Conservation (phyloP, 1,140 invertebrate genomes). For the Maconellicoccus hirsutus region DNA sequence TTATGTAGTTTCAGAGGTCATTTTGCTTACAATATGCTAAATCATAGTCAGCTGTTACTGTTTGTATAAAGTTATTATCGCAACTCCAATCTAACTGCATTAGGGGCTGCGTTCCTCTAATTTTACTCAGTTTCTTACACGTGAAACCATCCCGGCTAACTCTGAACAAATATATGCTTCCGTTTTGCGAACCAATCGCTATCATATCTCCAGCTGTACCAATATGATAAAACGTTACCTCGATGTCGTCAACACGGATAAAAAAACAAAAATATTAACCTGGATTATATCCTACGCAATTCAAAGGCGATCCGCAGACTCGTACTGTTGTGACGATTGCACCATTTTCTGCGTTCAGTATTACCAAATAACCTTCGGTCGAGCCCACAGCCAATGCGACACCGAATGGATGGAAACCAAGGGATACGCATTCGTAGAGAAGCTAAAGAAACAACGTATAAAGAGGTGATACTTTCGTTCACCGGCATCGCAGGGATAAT, state of each 20-base stretch:
- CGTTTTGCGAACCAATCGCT: constrained; percentile 82
- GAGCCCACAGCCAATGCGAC: constrained; percentile 75
- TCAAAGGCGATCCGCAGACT: constrained; percentile 72
- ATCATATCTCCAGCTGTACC: constrained; percentile 70
- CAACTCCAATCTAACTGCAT: constrained; percentile 83
- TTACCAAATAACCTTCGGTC: constrained; percentile 72
- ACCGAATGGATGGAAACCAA: constrained; percentile 78
- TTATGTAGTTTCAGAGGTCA: not conserved
- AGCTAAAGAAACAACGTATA: constrained; percentile 40
- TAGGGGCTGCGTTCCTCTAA: constrained; percentile 65
- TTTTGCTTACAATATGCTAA: constrained; percentile 66
- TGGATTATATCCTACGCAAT: constrained; percentile 73
- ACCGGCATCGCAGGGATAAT: too few species aligned
- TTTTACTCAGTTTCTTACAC: constrained; percentile 77
- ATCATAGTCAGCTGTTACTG: constrained; percentile 86
- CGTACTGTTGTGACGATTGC: constrained; percentile 66
- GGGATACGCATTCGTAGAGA: constrained; percentile 66
- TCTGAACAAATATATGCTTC: constrained; percentile 70
- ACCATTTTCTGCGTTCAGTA: constrained; percentile 71
- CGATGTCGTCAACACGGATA: too few species aligned
- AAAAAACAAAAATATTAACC: constrained; percentile 43
- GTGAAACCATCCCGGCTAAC: constrained; percentile 74
- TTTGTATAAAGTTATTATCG: constrained; percentile 74
- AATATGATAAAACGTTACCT: not conserved
- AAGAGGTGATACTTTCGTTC: not conserved